These are phyloP conservation scores for Alsophila aescularia DNA, from an alignment of 2,888 invertebrate genomes.

Conservation along the genomic window DNA sequence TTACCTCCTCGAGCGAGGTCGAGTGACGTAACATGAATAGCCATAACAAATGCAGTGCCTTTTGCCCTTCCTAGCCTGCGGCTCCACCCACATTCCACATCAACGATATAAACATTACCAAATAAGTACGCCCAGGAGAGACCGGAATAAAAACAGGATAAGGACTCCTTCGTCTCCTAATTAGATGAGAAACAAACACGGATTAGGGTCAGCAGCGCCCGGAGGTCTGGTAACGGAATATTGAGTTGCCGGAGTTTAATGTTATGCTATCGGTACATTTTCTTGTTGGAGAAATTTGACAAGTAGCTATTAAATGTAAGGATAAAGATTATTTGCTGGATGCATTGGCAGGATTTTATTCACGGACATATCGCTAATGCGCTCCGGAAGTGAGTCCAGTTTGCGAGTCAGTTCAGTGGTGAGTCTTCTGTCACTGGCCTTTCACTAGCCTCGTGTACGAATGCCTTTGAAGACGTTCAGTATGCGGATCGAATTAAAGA, in stretches of 20 bases:
- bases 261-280: conserved; percentile 40
- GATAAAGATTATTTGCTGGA: no score
- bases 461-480: no score
- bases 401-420: no score
- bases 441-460: no score
- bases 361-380: no score
- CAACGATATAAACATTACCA: conserved; percentile 39
- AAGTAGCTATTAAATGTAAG: background rate
- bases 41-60: conserved; percentile 2
- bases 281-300: conserved; percentile 10
- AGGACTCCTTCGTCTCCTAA: conserved; percentile 62
- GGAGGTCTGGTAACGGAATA: conserved; percentile 45
- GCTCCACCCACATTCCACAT: conserved; percentile 16
- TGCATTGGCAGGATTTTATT: no score
- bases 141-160: conserved; percentile 61
- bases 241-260: conserved; percentile 55
- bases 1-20: no score
- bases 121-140: conserved; percentile 50
- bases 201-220: conserved; percentile 61
- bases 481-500: no score
- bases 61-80: conserved; percentile 3
- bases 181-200: conserved; percentile 71
- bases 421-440: no score
- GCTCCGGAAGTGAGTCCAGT: no score
- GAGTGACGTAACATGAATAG: no score